phyloP scores from a whole-genome alignment of 1,140 invertebrate genomes.

The Lordiphosa mommai region DNA sequence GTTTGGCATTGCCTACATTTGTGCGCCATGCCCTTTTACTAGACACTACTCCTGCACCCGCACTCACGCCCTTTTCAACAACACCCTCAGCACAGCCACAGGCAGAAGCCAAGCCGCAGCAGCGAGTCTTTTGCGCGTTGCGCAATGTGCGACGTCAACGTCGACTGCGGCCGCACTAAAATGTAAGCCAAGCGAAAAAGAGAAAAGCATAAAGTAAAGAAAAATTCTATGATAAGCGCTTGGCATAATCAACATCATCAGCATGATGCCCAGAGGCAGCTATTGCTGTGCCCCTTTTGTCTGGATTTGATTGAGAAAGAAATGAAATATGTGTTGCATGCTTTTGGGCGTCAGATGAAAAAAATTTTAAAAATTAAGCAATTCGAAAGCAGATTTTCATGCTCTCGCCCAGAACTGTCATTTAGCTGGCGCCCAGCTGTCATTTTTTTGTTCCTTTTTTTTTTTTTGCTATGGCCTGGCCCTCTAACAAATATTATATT shows the following conservation, averaged over 20 bases:
- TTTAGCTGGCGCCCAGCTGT: slow-evolving; percentile 64
- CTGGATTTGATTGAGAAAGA: slow-evolving; percentile 1
- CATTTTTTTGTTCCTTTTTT: slow-evolving; percentile 23
- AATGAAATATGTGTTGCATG: slow-evolving; percentile 6
- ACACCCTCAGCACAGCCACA: slow-evolving; percentile 6
- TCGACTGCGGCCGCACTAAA: slow-evolving; percentile 8
- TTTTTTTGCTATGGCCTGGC: not conserved
- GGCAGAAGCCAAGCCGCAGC: slow-evolving; percentile 18
- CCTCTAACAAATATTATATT: slow-evolving; percentile 2
- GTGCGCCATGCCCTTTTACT: slow-evolving; percentile 40
- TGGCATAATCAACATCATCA: slow-evolving; percentile 12
- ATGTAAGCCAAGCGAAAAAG: slow-evolving; percentile 52
- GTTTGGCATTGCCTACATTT: slow-evolving; percentile 58
- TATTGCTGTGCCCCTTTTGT: not conserved
- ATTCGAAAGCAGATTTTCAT: not conserved
- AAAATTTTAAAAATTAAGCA: not conserved
- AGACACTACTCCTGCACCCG: slow-evolving; percentile 13
- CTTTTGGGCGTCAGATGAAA: slow-evolving; percentile 30
- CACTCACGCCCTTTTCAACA: not conserved
- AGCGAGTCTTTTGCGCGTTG: slow-evolving; percentile 46
- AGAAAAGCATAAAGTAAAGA: slow-evolving; percentile 1
- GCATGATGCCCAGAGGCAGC: not conserved
- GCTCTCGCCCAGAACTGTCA: slow-evolving; percentile 18
- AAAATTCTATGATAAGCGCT: slow-evolving; percentile 17
- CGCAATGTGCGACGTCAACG: slow-evolving; percentile 52